These are phyloP conservation scores for Heliopora coerulea DNA, from an alignment of 92 coral and sea anemone genomes.

Conservation along the genomic window DNA sequence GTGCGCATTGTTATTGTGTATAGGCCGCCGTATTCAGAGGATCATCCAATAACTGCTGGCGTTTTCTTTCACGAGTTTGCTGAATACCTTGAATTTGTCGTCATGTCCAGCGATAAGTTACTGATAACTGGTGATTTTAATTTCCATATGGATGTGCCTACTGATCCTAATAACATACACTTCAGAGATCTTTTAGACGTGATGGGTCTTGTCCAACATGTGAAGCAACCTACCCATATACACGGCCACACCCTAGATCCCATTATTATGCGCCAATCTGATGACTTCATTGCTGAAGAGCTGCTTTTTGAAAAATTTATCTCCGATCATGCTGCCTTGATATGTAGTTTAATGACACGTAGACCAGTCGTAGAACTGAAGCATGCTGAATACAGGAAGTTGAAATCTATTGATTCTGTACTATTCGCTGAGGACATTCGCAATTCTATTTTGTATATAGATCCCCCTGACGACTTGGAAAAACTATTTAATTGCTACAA, in stretches of 20 bases:
- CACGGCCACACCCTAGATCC: conserved; percentile 51
- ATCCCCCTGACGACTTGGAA: conserved; percentile 41
- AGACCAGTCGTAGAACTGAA: conserved; percentile 39
- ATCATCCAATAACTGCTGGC: conserved; percentile 51
- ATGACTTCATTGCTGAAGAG: conserved; percentile 27
- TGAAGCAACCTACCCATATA: conserved; percentile 44
- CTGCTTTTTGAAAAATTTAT: conserved; percentile 36
- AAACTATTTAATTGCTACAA: conserved; percentile 47
- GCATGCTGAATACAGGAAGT: conserved; percentile 38
- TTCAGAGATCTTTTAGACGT: conserved; percentile 50
- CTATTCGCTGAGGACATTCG: conserved; percentile 36
- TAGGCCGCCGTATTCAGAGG: conserved; percentile 61
- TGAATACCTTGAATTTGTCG: conserved; percentile 39
- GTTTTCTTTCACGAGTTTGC: conserved; percentile 55
- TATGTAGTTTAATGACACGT: conserved; percentile 31
- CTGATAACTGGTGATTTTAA: conserved; percentile 46
- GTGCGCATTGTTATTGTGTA: conserved; percentile 52
- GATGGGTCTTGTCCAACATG: conserved; percentile 50
- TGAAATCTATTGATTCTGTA: conserved; percentile 41
- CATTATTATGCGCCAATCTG: conserved; percentile 42
- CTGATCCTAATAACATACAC: conserved; percentile 34
- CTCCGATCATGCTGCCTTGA: conserved; percentile 48
- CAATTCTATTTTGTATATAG: conserved; percentile 43
- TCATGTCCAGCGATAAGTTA: conserved; percentile 42
- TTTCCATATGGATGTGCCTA: conserved; percentile 43